Percentiles rank a stretch among this genome's conserved stretches.
These are phyloP conservation scores for Rhopalosiphum padi DNA, from an alignment of 1,140 invertebrate genomes.

Conservation along the genomic window DNA sequence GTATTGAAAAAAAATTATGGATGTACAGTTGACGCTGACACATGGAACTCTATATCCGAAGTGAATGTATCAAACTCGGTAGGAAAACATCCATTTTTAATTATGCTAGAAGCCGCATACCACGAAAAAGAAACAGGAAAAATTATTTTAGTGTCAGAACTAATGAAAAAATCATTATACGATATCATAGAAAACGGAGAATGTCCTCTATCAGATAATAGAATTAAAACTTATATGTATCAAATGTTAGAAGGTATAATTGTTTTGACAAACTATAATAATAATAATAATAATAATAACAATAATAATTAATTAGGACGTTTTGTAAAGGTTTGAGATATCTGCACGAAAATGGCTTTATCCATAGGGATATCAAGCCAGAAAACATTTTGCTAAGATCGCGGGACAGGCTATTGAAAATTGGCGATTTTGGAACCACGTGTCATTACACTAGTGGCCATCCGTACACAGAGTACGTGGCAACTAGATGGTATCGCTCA, in stretches of 20 bases:
- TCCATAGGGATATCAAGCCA: conserved; percentile 72
- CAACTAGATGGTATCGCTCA: conserved; percentile 75
- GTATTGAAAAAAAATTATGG: conserved; percentile 71
- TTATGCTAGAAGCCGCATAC: conserved; percentile 61
- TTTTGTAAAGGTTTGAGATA: conserved; percentile 60
- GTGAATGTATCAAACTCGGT: background rate
- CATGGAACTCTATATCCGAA: background rate
- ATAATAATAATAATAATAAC: background rate
- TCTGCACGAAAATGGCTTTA: conserved; percentile 71
- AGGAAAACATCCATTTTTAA: background rate
- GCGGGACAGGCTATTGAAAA: conserved; percentile 69
- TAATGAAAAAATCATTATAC: conserved; percentile 77
- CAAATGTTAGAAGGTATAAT: conserved; percentile 67
- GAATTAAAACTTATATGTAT: conserved; percentile 66
- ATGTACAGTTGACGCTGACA: background rate
- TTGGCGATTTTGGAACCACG: conserved; percentile 72
- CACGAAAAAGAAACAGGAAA: conserved; percentile 67
- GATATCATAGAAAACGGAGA: conserved; percentile 69
- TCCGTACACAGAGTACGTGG: conserved; percentile 76
- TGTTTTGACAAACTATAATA: background rate
- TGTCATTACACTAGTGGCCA: conserved; percentile 65
- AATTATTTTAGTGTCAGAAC: conserved; percentile 71
- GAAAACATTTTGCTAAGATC: conserved; percentile 73
- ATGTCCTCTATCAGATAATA: conserved; percentile 65
- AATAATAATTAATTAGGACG: background rate